Conservation (phyloP, 2,797 vertebrate species). For the Siniperca obscura region DNA sequence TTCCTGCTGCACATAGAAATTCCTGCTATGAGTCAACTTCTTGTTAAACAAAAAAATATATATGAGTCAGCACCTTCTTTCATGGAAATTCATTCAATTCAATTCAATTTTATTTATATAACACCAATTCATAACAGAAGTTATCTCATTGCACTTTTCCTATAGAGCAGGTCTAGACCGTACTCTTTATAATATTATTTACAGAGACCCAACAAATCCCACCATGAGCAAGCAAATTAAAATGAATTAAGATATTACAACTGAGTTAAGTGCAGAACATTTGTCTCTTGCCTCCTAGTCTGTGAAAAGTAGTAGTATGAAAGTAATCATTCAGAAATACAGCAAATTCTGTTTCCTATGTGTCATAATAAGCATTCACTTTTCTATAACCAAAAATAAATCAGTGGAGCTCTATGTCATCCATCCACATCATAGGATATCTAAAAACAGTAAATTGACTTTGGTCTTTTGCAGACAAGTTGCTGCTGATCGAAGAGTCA, state of each 20-base stretch:
- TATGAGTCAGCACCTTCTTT: background rate
- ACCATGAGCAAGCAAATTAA: background rate
- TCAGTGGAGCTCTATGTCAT: background rate
- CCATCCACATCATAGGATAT: background rate
- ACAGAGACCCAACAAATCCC: too few relatives aligned
- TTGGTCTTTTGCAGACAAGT: conserved; percentile 2
- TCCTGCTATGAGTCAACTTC: conserved; percentile 14
- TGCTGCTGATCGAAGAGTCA: background rate
- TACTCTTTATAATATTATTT: too few relatives aligned
- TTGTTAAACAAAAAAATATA: background rate
- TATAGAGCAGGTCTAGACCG: too few relatives aligned
- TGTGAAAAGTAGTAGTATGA: too few relatives aligned
- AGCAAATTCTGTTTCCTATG: background rate
- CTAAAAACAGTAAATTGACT: conserved; percentile 12
- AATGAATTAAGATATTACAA: background rate
- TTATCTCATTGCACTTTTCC: too few relatives aligned
- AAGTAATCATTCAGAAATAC: background rate
- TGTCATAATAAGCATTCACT: background rate
- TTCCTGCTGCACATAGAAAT: too few relatives aligned
- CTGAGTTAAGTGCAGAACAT: background rate
- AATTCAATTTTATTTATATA: too few relatives aligned
- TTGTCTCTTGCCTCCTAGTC: background rate
- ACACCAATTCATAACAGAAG: too few relatives aligned
- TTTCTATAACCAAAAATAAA: background rate
- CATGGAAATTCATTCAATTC: too few relatives aligned